Percentiles rank a stretch among this genome's conserved stretches.
Conservation (phyloP, 2,113 vertebrate species). For the Siniperca knerii region DNA sequence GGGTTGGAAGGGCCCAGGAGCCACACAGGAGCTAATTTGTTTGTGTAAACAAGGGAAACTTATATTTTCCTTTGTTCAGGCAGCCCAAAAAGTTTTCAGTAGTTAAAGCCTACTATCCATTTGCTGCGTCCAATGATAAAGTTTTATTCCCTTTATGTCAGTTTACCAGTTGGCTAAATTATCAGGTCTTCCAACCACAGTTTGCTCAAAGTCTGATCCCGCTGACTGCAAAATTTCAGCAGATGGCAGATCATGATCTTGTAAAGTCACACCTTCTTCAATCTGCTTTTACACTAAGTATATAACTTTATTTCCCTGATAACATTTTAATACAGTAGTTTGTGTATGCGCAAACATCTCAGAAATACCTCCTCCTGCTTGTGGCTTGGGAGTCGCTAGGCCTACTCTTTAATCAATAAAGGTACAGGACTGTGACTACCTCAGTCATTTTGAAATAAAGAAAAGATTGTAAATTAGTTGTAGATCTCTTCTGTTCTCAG, state of each 20-base stretch:
- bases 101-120: background rate
- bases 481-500: background rate
- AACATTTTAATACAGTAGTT: background rate
- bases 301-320: background rate
- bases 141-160: background rate
- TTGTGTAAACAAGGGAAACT: slow-evolving; percentile 19
- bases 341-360: background rate
- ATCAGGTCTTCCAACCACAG: background rate
- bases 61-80: slow-evolving; percentile 30
- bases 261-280: background rate
- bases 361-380: background rate
- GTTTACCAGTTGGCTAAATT: slow-evolving; percentile 3
- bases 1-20: slow-evolving; percentile 8
- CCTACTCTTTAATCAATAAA: background rate
- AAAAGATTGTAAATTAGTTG: background rate
- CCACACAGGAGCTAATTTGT: slow-evolving; percentile 36
- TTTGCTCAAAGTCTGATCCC: background rate
- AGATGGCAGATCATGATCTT: background rate
- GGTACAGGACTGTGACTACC: background rate
- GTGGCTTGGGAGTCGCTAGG: background rate
- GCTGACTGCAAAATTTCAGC: background rate
- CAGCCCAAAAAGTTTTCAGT: background rate
- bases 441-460: slow-evolving; percentile 7
- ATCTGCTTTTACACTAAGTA: background rate
- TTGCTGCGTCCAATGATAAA: background rate